Evolutionary conservation across 2,113 vertebrate genomes (phyloP).

Genomic region (Genyomyrus donnyi): DNA sequence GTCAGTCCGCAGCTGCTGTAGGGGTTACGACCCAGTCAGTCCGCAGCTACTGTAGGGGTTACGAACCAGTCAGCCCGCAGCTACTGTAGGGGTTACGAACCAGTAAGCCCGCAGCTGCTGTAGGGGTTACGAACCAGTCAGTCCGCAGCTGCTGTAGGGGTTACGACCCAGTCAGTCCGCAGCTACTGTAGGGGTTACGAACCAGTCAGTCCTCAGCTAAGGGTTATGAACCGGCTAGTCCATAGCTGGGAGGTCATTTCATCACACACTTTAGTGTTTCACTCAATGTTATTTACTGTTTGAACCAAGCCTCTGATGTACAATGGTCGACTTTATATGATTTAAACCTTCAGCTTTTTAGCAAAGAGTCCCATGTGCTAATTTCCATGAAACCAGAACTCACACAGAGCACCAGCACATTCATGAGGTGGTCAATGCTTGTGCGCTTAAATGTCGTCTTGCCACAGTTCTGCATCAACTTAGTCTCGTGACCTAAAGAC

Average conservation of each 20-base stretch:
- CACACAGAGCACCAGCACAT: conserved; percentile 79
- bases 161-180: too few relatives aligned
- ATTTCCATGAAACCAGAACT: conserved; percentile 33
- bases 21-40: too few relatives aligned
- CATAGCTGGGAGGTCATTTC: not conserved
- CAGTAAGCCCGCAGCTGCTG: too few relatives aligned
- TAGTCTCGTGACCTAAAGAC: conserved; percentile 78
- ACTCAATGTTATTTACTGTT: not conserved
- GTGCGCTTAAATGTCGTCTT: conserved; percentile 79
- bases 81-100: too few relatives aligned
- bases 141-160: too few relatives aligned
- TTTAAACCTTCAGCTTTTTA: not conserved
- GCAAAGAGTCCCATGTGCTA: not conserved
- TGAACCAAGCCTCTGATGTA: not conserved
- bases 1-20: not conserved
- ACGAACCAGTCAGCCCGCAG: too few relatives aligned
- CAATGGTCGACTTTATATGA: not conserved
- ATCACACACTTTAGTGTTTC: not conserved
- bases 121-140: too few relatives aligned
- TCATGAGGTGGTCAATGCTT: conserved; percentile 81
- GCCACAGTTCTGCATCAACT: conserved; percentile 94
- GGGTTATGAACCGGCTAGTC: not conserved
- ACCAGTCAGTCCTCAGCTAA: not conserved
- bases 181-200: not conserved
- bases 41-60: too few relatives aligned